Conservation (phyloP, 1,140 invertebrate species). For the Drosophila trapezifrons region DNA sequence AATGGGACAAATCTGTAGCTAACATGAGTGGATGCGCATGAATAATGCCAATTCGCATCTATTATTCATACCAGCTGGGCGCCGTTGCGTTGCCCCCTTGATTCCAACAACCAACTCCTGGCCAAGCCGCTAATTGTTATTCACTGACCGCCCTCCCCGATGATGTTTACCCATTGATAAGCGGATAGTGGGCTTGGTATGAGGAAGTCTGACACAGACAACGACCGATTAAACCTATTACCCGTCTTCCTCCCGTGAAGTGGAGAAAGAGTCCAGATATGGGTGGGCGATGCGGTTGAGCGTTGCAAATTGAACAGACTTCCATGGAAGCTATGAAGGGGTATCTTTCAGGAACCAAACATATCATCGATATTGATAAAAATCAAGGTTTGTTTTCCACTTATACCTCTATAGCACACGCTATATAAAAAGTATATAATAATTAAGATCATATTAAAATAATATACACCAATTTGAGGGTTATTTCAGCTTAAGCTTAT, state of each 20-base stretch:
- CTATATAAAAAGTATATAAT: not conserved
- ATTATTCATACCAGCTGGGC: slow-evolving; percentile 34
- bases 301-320: slow-evolving; percentile 10
- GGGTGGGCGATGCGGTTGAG: slow-evolving; percentile 9
- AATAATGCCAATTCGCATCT: slow-evolving; percentile 40
- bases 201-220: slow-evolving; percentile 32
- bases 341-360: not conserved
- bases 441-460: not conserved
- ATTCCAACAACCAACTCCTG: slow-evolving; percentile 23
- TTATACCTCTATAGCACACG: not conserved
- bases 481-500: not conserved
- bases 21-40: slow-evolving; percentile 33
- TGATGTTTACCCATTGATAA: slow-evolving; percentile 45
- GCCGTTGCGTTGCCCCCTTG: not conserved
- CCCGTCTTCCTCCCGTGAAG: not conserved
- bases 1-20: slow-evolving; percentile 31
- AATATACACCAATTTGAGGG: no score
- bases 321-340: not conserved
- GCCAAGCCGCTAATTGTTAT: slow-evolving; percentile 35
- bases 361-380: not conserved
- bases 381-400: not conserved
- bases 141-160: slow-evolving; percentile 20
- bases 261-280: not conserved
- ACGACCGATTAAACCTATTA: slow-evolving; percentile 33
- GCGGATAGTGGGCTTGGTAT: slow-evolving; percentile 8